These are phyloP conservation scores for Anorthoa munda DNA, from an alignment of 2,888 invertebrate species.

Conservation along the genomic window DNA sequence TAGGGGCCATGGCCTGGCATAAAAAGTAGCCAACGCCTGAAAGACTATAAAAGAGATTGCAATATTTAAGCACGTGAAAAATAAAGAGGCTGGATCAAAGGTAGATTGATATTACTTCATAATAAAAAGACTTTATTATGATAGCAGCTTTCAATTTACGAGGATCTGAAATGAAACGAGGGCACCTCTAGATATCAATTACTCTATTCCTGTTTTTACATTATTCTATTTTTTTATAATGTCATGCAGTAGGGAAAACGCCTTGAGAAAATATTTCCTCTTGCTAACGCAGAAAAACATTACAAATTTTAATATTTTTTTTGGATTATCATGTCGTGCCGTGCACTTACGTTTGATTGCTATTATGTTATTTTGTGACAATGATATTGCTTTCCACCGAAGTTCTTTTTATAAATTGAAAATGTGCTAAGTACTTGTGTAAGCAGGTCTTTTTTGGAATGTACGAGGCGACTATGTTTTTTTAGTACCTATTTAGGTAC, in stretches of 20 bases:
- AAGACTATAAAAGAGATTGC: constrained; percentile 63
- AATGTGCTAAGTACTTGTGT: neutral
- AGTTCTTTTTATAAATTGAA: constrained; percentile 1
- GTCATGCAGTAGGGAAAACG: constrained; percentile 5
- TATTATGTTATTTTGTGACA: constrained; percentile 12
- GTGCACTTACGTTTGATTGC: constrained; percentile 37
- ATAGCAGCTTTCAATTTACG: constrained; percentile 66
- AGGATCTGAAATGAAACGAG: constrained; percentile 63
- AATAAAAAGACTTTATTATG: constrained; percentile 69
- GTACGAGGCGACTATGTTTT: neutral
- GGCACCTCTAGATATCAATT: constrained; percentile 64
- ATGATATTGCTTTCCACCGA: neutral
- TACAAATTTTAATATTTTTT: neutral
- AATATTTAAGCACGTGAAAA: constrained; percentile 62
- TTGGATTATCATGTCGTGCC: neutral
- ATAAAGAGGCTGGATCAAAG: constrained; percentile 62
- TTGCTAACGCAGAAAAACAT: neutral
- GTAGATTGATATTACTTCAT: constrained; percentile 67
- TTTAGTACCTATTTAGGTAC: neutral
- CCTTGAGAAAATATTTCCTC: constrained; percentile 20
- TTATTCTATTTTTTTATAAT: constrained; percentile 32
- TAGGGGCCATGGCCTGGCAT: constrained; percentile 13
- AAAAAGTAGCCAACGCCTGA: constrained; percentile 41
- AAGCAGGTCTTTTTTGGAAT: neutral
- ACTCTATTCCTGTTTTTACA: constrained; percentile 52